A percentile compares a stretch with the other conserved stretches of the same genome.
Evolutionary conservation across 2,113 vertebrate species (phyloP).

Genomic region (Corythoichthys intestinalis): DNA sequence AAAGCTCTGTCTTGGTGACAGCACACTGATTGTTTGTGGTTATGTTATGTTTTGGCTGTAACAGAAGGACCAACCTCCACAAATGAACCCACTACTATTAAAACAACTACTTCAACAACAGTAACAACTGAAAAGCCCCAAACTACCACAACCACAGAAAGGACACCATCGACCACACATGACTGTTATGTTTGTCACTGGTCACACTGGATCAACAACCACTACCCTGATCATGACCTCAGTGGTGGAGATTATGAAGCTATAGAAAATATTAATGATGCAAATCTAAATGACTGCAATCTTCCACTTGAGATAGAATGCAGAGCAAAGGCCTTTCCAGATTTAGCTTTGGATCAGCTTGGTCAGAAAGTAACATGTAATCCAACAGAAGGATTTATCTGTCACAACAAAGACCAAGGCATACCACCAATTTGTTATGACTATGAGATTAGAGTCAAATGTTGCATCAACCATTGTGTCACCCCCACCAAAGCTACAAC

Average conservation of each 20-base stretch:
- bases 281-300: conserved; percentile 13
- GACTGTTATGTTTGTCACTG: conserved; percentile 24
- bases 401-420: conserved; percentile 49
- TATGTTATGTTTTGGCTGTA: background rate
- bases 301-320: conserved; percentile 34
- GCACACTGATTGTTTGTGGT: background rate
- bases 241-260: conserved; percentile 30
- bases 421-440: conserved; percentile 1
- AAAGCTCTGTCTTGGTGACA: background rate
- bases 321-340: background rate
- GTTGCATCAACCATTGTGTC: conserved; percentile 23
- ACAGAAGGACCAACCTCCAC: background rate
- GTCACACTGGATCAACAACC: conserved; percentile 21
- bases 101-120: background rate
- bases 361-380: conserved; percentile 36
- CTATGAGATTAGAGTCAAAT: conserved; percentile 47
- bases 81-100: background rate
- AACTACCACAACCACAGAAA: background rate
- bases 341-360: background rate
- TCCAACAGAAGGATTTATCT: conserved; percentile 37
- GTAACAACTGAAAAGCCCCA: background rate
- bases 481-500: background rate
- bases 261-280: conserved; percentile 6
- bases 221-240: background rate
- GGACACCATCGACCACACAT: background rate